Evolutionary conservation across 2,113 vertebrate genomes (phyloP).

Genomic region (Spermophilus dauricus): DNA sequence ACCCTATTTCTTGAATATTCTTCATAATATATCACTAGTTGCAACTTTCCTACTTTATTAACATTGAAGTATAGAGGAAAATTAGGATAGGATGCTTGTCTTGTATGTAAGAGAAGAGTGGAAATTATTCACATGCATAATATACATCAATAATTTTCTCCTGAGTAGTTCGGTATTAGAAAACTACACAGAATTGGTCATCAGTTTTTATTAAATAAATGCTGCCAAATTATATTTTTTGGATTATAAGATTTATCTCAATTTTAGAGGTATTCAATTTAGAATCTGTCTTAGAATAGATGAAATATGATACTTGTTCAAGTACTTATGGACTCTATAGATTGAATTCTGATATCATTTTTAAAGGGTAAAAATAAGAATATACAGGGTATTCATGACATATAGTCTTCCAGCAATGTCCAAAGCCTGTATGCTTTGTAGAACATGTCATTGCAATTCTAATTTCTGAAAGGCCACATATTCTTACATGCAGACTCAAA

Average conservation of each 20-base stretch:
- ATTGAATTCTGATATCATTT: not conserved
- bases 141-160: conserved; percentile 34
- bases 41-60: not conserved
- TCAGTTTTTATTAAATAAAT: not conserved
- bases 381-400: not conserved
- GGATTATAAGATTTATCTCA: not conserved
- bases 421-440: not conserved
- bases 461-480: conserved; percentile 15
- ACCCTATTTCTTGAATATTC: conserved; percentile 26
- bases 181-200: not conserved
- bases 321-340: not conserved
- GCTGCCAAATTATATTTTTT: not conserved
- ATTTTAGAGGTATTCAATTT: not conserved
- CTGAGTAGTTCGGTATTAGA: not conserved
- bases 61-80: conserved; percentile 1
- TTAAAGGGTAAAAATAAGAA: not conserved
- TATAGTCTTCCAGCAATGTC: not conserved
- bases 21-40: not conserved
- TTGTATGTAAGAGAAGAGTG: not conserved
- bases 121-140: conserved; percentile 13
- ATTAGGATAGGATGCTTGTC: conserved; percentile 17
- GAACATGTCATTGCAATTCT: not conserved
- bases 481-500: conserved; percentile 26
- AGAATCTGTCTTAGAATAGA: conserved; percentile 5
- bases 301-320: not conserved